Conservation (phyloP, 2,113 vertebrate genomes). For the Tonatia bakeri region DNA sequence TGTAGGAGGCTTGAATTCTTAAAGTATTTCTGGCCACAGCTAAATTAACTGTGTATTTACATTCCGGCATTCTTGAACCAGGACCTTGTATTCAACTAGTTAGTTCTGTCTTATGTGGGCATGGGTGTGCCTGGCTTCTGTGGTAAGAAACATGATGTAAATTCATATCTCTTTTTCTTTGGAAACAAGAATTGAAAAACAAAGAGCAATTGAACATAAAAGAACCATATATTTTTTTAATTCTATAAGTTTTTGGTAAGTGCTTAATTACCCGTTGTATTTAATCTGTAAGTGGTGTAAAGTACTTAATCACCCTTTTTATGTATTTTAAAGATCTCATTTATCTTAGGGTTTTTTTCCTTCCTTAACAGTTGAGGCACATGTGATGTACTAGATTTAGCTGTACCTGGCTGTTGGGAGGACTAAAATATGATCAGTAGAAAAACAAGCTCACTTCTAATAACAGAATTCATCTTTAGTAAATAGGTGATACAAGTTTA, state of each 20-base stretch:
- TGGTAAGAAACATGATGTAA: conserved; percentile 14
- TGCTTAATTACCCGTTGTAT: not conserved
- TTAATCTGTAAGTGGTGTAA: not conserved
- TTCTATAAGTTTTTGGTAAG: not conserved
- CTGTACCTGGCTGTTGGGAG: not conserved
- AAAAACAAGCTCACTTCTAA: not conserved
- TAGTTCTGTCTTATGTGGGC: not conserved
- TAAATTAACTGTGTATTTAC: conserved; percentile 45
- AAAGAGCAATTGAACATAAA: not conserved
- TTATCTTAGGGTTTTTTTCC: not conserved
- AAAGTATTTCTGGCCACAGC: conserved; percentile 37
- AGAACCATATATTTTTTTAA: not conserved
- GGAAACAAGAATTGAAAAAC: conserved; percentile 6
- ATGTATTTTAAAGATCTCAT: not conserved
- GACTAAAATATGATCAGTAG: not conserved
- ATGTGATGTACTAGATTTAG: not conserved
- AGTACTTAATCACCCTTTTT: not conserved
- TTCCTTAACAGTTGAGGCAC: not conserved
- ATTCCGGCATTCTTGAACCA: conserved; percentile 25
- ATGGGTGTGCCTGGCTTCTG: conserved; percentile 21
- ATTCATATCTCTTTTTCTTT: conserved; percentile 4
- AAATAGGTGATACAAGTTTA: not conserved
- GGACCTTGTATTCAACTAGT: not conserved
- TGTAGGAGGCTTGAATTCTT: conserved; percentile 35
- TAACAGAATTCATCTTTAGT: conserved; percentile 3